These are phyloP conservation scores for Lycophotia porphyrea DNA, from an alignment of 2,888 invertebrate genomes.

Conservation along the genomic window DNA sequence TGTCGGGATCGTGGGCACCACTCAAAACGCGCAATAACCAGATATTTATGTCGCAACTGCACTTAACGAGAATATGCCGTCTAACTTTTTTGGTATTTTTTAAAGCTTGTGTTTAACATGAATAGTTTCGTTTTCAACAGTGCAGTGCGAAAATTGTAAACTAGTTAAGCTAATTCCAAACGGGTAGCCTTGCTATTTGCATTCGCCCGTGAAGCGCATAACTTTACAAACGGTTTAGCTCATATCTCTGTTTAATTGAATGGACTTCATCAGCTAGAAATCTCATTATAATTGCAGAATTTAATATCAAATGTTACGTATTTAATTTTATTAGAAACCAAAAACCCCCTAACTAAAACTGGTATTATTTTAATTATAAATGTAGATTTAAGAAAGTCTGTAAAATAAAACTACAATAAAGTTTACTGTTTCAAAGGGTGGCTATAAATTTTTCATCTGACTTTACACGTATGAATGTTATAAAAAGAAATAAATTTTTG, in stretches of 20 bases:
- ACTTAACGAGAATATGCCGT: slow-evolving; percentile 69
- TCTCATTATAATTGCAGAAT: slow-evolving; percentile 17
- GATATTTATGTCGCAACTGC: slow-evolving; percentile 78
- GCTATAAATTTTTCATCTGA: slow-evolving; percentile 50
- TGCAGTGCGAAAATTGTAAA: slow-evolving; percentile 13
- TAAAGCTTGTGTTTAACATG: slow-evolving; percentile 1
- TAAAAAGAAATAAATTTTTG: slow-evolving; percentile 31
- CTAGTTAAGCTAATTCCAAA: slow-evolving; percentile 35
- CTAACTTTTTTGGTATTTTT: slow-evolving; percentile 41
- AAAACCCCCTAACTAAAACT: background rate
- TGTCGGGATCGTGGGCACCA: slow-evolving; percentile 77
- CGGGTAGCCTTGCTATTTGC: slow-evolving; percentile 36
- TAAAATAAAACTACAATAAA: slow-evolving; percentile 53
- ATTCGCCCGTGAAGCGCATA: slow-evolving; percentile 39
- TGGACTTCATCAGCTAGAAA: slow-evolving; percentile 34
- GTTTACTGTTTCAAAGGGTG: slow-evolving; percentile 30
- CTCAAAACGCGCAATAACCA: slow-evolving; percentile 82
- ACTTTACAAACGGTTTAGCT: slow-evolving; percentile 45
- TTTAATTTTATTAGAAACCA: background rate
- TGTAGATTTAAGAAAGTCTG: slow-evolving; percentile 23
- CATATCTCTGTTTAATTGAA: slow-evolving; percentile 46
- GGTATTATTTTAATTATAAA: slow-evolving; percentile 31
- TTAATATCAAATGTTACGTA: background rate
- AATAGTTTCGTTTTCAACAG: slow-evolving; percentile 23
- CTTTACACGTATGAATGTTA: slow-evolving; percentile 33